phyloP scores from a whole-genome alignment of 2,113 vertebrate genomes.

The Trachemys scripta region DNA sequence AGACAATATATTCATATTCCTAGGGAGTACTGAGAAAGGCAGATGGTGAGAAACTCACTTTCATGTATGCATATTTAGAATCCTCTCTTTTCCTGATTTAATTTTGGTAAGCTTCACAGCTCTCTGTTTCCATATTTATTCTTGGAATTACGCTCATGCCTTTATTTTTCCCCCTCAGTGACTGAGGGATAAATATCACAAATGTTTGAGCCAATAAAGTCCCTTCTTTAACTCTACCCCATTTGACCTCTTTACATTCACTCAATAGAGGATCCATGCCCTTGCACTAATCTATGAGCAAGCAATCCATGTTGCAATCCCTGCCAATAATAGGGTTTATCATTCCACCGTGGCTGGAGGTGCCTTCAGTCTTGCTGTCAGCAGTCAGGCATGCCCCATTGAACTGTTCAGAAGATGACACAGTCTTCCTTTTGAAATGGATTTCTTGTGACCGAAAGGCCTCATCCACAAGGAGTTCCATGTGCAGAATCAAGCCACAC shows the following conservation, averaged over 20 bases:
- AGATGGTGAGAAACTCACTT: background rate
- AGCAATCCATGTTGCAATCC: conserved; percentile 41
- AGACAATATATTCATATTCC: background rate
- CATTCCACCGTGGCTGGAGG: background rate
- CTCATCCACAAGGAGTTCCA: background rate
- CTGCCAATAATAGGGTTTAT: conserved; percentile 57
- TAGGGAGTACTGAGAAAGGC: background rate
- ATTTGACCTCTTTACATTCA: conserved; percentile 22
- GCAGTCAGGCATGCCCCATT: conserved; percentile 29
- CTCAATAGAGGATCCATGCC: background rate
- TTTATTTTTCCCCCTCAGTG: background rate
- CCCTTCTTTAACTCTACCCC: background rate
- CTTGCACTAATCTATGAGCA: conserved; percentile 40
- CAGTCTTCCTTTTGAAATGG: background rate
- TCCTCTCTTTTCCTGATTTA: background rate
- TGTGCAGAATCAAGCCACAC: background rate
- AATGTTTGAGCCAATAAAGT: conserved; percentile 30
- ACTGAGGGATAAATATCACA: conserved; percentile 39
- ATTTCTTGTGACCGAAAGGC: conserved; percentile 37
- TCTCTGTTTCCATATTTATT: background rate
- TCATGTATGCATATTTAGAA: rapidly evolving
- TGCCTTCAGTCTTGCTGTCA: conserved; percentile 50
- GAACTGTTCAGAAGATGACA: conserved; percentile 25
- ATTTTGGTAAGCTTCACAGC: background rate
- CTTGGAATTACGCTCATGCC: background rate